phyloP scores from a whole-genome alignment of 2,113 vertebrate genomes.

The Bostrychus sinensis region DNA sequence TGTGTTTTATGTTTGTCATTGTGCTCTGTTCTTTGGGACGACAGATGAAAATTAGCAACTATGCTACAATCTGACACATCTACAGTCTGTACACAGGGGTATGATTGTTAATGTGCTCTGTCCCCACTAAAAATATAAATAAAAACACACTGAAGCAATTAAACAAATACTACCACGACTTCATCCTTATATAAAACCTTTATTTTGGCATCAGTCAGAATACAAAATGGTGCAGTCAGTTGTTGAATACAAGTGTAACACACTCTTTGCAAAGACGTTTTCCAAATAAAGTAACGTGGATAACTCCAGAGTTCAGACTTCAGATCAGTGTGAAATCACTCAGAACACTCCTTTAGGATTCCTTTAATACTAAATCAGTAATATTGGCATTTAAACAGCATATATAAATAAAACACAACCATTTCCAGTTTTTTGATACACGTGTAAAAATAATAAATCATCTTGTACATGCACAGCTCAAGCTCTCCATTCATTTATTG shows the following conservation, averaged over 20 bases:
- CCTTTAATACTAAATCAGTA: background rate
- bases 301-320: too few species aligned
- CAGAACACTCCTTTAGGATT: background rate
- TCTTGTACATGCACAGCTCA: background rate
- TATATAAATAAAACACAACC: background rate
- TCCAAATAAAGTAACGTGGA: too few species aligned
- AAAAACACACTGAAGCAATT: background rate
- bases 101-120: too few species aligned
- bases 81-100: too few species aligned
- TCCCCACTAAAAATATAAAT: too few species aligned
- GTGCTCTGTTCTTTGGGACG: too few species aligned
- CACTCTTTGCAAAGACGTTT: background rate
- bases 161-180: background rate
- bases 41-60: too few species aligned
- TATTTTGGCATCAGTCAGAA: conserved; percentile 54
- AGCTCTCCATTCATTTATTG: background rate
- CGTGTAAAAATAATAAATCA: background rate
- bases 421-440: background rate
- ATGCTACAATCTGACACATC: too few species aligned
- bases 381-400: background rate
- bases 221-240: conserved; percentile 42
- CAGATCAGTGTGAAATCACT: too few species aligned
- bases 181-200: conserved; percentile 58
- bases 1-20: too few species aligned
- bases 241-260: background rate